Conservation (phyloP, 2,113 vertebrate genomes). For the Xiphophorus couchianus region DNA sequence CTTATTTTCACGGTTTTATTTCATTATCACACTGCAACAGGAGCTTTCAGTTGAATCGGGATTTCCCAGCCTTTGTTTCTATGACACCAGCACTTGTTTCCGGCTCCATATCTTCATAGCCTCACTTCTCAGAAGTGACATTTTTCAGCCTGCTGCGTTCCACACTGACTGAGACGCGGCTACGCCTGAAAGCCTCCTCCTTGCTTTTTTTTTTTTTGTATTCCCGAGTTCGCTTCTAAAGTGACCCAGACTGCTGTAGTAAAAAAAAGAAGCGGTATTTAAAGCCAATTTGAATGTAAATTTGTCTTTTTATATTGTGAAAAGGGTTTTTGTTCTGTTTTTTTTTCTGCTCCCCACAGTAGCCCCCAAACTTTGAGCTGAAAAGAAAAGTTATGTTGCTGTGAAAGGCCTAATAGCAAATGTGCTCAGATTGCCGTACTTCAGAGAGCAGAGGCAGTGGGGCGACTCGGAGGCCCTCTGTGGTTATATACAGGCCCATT, state of each 20-base stretch:
- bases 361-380: not conserved
- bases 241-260: not conserved
- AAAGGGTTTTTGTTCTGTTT: not conserved
- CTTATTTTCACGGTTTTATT: not conserved
- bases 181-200: not conserved
- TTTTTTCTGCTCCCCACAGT: not conserved
- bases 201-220: not conserved
- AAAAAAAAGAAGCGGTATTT: not conserved
- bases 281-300: slow-evolving; percentile 37
- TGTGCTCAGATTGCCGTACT: not conserved
- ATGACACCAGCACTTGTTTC: not conserved
- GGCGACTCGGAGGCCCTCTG: not conserved
- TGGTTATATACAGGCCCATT: not conserved
- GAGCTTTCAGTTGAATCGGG: not conserved
- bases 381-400: not conserved
- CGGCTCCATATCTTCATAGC: not conserved
- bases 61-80: not conserved
- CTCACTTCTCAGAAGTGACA: not conserved
- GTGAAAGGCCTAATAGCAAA: not conserved
- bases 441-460: not conserved
- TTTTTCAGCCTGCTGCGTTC: not conserved
- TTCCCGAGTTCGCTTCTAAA: not conserved
- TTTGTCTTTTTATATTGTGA: not conserved
- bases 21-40: not conserved
- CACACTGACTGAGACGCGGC: not conserved